phyloP scores from a whole-genome alignment of 2,797 vertebrate genomes.

The Manis javanica region DNA sequence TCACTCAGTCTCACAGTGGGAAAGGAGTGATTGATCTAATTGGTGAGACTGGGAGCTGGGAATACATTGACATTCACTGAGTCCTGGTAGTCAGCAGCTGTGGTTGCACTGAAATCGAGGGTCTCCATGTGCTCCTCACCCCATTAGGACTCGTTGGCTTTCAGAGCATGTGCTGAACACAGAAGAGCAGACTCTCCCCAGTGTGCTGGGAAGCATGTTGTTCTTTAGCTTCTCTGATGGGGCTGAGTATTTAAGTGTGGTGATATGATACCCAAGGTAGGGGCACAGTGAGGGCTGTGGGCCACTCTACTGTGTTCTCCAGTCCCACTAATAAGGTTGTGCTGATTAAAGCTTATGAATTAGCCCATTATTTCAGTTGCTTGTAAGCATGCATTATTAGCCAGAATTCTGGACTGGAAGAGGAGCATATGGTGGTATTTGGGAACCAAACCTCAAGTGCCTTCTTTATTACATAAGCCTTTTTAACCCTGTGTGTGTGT shows the following conservation, averaged over 20 bases:
- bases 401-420: background rate
- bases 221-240: background rate
- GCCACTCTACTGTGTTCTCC: background rate
- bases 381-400: background rate
- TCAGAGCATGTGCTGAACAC: background rate
- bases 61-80: background rate
- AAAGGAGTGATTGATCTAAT: background rate
- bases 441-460: background rate
- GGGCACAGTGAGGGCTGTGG: background rate
- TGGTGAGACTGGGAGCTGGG: background rate
- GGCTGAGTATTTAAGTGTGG: background rate
- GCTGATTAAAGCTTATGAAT: background rate
- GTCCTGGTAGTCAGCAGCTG: background rate
- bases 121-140: background rate
- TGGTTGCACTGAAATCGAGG: background rate
- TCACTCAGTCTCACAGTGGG: background rate
- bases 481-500: background rate
- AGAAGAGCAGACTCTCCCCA: too few species aligned
- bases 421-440: background rate
- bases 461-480: background rate
- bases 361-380: background rate
- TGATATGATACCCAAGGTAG: rapidly evolving
- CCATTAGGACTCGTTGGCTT: background rate
- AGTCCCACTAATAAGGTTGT: background rate
- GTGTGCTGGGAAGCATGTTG: background rate